A percentile compares a stretch with the other conserved stretches of the same genome.
These are phyloP conservation scores for Hemibagrus guttatus DNA, from an alignment of 2,797 vertebrate genomes.

Conservation along the genomic window DNA sequence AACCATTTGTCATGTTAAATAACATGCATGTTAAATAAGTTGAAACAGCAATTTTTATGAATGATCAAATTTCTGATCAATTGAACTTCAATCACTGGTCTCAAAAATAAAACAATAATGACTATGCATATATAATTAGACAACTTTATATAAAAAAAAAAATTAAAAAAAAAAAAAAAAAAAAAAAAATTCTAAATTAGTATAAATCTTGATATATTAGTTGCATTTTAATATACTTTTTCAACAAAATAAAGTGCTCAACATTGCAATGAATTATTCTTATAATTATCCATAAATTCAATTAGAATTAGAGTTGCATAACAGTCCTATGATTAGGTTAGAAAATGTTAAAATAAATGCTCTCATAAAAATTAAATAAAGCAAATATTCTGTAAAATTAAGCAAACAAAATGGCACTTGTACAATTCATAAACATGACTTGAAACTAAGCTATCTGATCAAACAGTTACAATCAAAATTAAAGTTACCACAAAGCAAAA, in stretches of 20 bases:
- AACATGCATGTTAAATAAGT: neutral
- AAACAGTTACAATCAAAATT: neutral
- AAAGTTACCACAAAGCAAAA: neutral
- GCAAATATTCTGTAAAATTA: neutral
- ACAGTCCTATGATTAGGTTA: neutral
- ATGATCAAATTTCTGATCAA: neutral
- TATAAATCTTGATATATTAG: neutral
- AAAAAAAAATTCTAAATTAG: no score
- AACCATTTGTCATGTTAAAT: neutral
- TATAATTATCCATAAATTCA: neutral
- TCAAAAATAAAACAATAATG: neutral
- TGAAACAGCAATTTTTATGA: neutral
- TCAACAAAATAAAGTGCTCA: neutral
- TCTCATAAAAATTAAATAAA: neutral
- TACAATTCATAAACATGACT: neutral
- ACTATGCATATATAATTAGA: neutral
- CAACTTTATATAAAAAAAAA: neutral
- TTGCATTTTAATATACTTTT: neutral
- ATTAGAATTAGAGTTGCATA: neutral
- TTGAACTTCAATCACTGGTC: neutral
- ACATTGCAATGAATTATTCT: neutral
- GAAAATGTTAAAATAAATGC: neutral
- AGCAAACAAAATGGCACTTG: no score
- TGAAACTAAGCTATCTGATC: neutral
- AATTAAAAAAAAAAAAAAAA: no score